Percentiles rank a stretch among this genome's conserved stretches.
Evolutionary conservation across 2,113 vertebrate genomes (phyloP).

Genomic region (Hippotragus niger): DNA sequence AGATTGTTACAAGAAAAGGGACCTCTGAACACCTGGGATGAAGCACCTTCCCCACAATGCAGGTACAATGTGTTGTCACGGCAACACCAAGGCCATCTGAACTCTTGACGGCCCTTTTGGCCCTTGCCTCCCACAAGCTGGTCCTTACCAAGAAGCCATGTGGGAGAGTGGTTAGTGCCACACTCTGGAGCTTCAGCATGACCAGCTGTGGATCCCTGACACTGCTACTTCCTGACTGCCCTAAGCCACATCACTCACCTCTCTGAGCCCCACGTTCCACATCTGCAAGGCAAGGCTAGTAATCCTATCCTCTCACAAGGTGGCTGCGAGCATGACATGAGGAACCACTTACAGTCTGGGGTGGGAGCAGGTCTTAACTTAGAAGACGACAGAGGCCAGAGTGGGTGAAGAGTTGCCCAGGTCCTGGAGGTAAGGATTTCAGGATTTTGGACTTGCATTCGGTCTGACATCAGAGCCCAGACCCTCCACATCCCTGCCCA

Average conservation of each 20-base stretch:
- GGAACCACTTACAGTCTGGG: not conserved
- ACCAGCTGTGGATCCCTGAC: not conserved
- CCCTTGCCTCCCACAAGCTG: not conserved
- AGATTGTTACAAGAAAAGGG: not conserved
- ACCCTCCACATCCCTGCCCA: rapidly evolving
- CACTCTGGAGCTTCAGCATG: not conserved
- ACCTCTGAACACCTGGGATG: not conserved
- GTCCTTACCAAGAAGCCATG: not conserved
- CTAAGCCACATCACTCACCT: not conserved
- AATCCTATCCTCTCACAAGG: not conserved
- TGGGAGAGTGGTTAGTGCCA: not conserved
- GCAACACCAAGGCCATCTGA: not conserved
- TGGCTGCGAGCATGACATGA: not conserved
- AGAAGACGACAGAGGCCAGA: not conserved
- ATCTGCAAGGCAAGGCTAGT: not conserved
- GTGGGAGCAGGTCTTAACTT: not conserved
- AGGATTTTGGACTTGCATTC: not conserved
- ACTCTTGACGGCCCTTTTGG: not conserved
- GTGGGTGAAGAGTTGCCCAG: not conserved
- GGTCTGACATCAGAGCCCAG: not conserved
- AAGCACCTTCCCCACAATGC: rapidly evolving
- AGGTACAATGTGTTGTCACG: rapidly evolving
- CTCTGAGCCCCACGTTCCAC: not conserved
- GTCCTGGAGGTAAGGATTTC: not conserved
- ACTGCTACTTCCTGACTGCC: not conserved